A percentile compares a stretch with the other conserved stretches of the same genome.
phyloP scores from a whole-genome alignment of 1,140 invertebrate species.

The Palaemon carinicauda region DNA sequence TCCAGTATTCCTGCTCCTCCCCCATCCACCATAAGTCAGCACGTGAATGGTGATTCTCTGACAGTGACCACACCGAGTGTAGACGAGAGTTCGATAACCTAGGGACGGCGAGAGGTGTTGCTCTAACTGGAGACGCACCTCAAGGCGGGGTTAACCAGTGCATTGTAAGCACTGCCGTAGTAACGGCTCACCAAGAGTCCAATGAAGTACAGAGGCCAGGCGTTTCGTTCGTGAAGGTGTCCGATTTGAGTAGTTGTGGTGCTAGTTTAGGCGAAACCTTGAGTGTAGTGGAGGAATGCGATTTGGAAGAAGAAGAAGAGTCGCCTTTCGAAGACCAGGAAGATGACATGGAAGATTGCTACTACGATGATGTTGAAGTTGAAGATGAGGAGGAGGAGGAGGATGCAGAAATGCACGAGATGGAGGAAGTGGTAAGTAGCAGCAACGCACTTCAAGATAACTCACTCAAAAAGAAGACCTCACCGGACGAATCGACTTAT shows the following conservation, averaged over 20 bases:
- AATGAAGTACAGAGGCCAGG: not conserved
- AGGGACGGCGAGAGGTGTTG: constrained; percentile 60
- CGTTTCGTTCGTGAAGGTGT: constrained; percentile 7
- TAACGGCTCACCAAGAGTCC: not conserved
- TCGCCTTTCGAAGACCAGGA: not conserved
- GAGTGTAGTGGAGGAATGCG: constrained; percentile 42
- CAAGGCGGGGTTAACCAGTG: constrained; percentile 13
- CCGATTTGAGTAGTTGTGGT: constrained; percentile 31
- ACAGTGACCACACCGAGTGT: constrained; percentile 42
- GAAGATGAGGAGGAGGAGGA: constrained; percentile 6
- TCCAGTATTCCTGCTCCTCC: constrained; percentile 48
- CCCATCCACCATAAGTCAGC: constrained; percentile 54
- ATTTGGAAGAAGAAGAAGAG: not conserved
- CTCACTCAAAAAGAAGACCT: constrained; percentile 18
- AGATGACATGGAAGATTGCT: not conserved
- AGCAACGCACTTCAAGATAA: not conserved
- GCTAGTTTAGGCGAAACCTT: constrained; percentile 39
- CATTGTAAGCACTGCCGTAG: too few species aligned
- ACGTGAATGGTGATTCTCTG: constrained; percentile 49
- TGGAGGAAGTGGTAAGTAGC: not conserved
- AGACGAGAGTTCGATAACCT: constrained; percentile 56
- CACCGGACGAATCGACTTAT: constrained; percentile 41
- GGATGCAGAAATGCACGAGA: not conserved
- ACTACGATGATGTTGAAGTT: not conserved
- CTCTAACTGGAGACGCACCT: constrained; percentile 58